Base-by-base conservation (phyloP, 2,113 vertebrate genomes). In the Donacobius atricapilla region DNA sequence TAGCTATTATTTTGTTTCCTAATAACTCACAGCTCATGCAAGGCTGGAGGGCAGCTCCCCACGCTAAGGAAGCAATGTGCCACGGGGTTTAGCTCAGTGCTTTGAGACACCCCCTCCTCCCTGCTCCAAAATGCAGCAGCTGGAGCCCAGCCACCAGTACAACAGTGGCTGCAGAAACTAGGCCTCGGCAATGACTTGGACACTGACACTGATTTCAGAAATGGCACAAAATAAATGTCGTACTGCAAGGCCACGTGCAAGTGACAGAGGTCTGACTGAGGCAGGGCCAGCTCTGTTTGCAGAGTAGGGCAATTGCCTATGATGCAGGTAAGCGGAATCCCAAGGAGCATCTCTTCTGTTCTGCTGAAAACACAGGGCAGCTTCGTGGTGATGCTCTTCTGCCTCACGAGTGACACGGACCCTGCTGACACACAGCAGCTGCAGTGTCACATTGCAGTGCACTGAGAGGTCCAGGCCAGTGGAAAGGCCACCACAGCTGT, bases 391-490 rank as follows among this genome's bases (percentile, higher is more conserved):
- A 57, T 11, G 31, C 13, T 77, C 28, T 33, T 15, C 51, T 37
- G 50, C 40, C 56, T n/a, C 33, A 18, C 0, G 0, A 44, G 68
- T 30, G 15, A 37, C 72, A 30, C 0, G 0, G 51, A 23, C 28
- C 39, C 5, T 0, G 0, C 39, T 4, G 40, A 42, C 63, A 57
- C 16, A 8, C 12, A 22, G 71, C 8, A 5, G 61, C 76, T 40
- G 39, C 8, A 0, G 5, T 11, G 47, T 28, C 19, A 1, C 4
- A 2, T 22, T 3, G 0, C 2, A 2, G 3, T 4, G 53, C 27
- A 65, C n/a, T 0, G 0, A 54, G 47, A 71, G 20, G 48, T 28
- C 39, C 45, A 27, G 16, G 18, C 15, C 64, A 25, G 15, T 6
- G 40, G 21, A 81, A 57, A 70, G 47, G 42, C 50, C 61, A 27